Percentiles rank a stretch among this genome's conserved stretches.
phyloP scores from a whole-genome alignment of 2,888 invertebrate genomes.

The Drosophila algonquin region DNA sequence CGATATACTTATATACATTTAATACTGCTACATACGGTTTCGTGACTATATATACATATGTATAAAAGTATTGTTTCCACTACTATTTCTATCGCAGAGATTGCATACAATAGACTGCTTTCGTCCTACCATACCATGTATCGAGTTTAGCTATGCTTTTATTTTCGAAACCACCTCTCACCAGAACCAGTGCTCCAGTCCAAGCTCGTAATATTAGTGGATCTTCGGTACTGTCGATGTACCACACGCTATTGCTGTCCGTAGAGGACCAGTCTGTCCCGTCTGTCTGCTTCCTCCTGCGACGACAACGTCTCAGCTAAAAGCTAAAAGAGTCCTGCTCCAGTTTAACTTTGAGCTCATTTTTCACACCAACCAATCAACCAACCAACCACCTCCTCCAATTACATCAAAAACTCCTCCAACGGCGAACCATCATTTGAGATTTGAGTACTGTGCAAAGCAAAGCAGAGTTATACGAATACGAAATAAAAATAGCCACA shows the following conservation, averaged over 20 bases:
- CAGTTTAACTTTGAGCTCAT: neutral
- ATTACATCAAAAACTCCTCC: neutral
- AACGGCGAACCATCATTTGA: neutral
- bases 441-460: neutral
- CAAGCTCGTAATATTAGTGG: neutral
- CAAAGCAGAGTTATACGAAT: neutral
- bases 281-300: neutral
- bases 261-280: neutral
- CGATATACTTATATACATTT: conserved; percentile 47
- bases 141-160: conserved; percentile 60
- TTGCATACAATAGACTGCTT: conserved; percentile 49
- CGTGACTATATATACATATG: conserved; percentile 45
- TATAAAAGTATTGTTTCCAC: conserved; percentile 58
- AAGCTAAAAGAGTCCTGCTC: no score
- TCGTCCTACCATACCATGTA: conserved; percentile 44
- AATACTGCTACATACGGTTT: conserved; percentile 26
- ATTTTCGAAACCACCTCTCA: conserved; percentile 39
- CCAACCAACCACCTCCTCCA: neutral
- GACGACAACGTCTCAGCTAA: neutral
- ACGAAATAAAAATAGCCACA: conserved; percentile 3
- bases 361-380: neutral
- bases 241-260: neutral
- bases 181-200: neutral
- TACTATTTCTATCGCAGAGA: conserved; percentile 57
- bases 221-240: neutral